These are phyloP conservation scores for Harpegnathos saltator DNA, from an alignment of 1,140 invertebrate species.

Conservation along the genomic window DNA sequence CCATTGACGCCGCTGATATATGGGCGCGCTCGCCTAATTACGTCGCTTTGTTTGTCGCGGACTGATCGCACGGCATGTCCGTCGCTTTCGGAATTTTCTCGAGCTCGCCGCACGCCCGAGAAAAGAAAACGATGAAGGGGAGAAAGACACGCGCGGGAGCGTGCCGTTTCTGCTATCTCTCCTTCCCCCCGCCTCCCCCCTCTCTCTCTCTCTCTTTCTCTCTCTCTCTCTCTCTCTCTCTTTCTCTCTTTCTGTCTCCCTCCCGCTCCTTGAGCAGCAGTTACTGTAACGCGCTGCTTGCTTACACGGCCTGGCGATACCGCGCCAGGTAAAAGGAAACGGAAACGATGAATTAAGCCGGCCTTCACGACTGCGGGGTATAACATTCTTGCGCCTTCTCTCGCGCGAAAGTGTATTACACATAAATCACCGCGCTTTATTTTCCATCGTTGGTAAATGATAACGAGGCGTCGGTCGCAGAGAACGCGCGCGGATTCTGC, in stretches of 20 bases:
- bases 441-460: not conserved
- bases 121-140: too few relatives aligned
- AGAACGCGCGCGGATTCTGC: not conserved
- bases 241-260: too few relatives aligned
- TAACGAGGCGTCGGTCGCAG: not conserved
- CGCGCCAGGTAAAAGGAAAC: conserved; percentile 49
- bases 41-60: conserved; percentile 49
- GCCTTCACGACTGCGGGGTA: not conserved
- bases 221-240: too few relatives aligned
- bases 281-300: not conserved
- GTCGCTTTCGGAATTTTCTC: conserved; percentile 9
- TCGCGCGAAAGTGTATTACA: not conserved
- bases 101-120: not conserved
- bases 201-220: too few relatives aligned
- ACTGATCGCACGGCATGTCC: not conserved
- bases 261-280: not conserved
- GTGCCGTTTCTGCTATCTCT: conserved; percentile 4
- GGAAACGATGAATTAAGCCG: conserved; percentile 11
- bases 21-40: conserved; percentile 66
- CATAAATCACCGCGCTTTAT: not conserved
- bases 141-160: not conserved
- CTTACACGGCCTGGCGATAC: conserved; percentile 16
- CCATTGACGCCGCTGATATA: conserved; percentile 61
- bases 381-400: not conserved
- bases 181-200: not conserved